Conservation (phyloP, 1,140 invertebrate species). For the Patella vulgata region DNA sequence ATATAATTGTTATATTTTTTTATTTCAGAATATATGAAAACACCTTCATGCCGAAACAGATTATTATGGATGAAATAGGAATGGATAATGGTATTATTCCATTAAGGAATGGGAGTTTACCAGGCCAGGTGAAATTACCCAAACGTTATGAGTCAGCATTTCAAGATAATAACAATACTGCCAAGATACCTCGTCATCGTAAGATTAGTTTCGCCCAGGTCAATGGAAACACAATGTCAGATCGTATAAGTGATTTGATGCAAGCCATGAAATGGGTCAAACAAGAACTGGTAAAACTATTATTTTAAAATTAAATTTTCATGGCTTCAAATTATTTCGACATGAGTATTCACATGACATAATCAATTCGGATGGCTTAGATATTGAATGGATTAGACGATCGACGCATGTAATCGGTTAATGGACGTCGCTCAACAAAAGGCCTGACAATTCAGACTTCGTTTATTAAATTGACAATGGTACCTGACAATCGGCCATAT, state of each 20-base stretch:
- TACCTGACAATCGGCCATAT: too few relatives aligned
- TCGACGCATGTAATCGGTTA: too few relatives aligned
- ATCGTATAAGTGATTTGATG: conserved; percentile 40
- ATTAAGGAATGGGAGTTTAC: conserved; percentile 32
- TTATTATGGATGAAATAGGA: conserved; percentile 17
- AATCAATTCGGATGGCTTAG: too few relatives aligned
- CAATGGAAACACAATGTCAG: conserved; percentile 20
- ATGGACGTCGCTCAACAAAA: too few relatives aligned
- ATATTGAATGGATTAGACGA: too few relatives aligned
- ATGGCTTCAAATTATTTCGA: too few relatives aligned
- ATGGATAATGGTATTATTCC: conserved; percentile 42
- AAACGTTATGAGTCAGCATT: conserved; percentile 18
- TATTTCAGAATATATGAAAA: not conserved
- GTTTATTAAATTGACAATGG: too few relatives aligned
- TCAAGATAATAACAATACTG: not conserved
- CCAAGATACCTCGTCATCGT: conserved; percentile 10
- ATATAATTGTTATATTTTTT: not conserved
- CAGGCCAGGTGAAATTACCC: conserved; percentile 41
- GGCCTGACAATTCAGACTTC: too few relatives aligned
- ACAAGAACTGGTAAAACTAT: conserved; percentile 44
- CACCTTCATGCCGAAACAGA: not conserved
- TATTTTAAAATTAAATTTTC: not conserved
- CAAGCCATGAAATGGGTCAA: conserved; percentile 46
- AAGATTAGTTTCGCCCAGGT: conserved; percentile 29
- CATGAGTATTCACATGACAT: too few relatives aligned